Percentiles rank a stretch among this genome's conserved stretches.
phyloP scores from a whole-genome alignment of 2,888 invertebrate genomes.

The Schizaphis graminum region DNA sequence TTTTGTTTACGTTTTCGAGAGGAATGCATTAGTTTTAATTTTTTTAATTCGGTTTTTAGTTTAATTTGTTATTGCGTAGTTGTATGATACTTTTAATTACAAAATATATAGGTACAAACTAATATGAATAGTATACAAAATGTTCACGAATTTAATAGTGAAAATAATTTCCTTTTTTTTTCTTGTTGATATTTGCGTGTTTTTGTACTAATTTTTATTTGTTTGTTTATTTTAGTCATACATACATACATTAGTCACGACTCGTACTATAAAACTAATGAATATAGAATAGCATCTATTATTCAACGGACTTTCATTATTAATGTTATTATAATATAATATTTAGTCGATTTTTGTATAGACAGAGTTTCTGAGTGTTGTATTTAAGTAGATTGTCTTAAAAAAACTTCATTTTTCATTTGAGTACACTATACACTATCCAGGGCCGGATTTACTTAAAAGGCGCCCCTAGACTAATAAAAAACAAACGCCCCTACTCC shows the following conservation, averaged over 20 bases:
- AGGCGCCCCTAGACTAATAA: too few species aligned
- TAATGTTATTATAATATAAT: background rate
- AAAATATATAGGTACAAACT: background rate
- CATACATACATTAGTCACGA: slow-evolving; percentile 1
- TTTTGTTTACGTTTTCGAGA: background rate
- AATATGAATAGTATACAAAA: background rate
- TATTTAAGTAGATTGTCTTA: too few species aligned
- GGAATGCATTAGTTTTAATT: background rate
- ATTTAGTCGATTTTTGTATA: too few species aligned
- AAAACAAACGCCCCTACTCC: too few species aligned
- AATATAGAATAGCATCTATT: slow-evolving; percentile 2
- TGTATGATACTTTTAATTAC: background rate
- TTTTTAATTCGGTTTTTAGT: background rate
- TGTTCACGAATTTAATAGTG: background rate
- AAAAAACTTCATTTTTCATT: too few species aligned
- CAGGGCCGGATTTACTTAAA: too few species aligned
- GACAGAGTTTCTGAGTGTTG: too few species aligned
- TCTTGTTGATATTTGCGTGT: background rate
- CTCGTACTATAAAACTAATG: background rate
- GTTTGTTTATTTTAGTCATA: background rate
- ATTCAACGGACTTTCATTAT: background rate
- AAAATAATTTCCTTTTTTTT: background rate
- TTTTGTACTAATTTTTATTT: background rate
- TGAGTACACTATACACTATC: too few species aligned
- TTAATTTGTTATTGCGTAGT: background rate